These are phyloP conservation scores for Caloenas nicobarica DNA, from an alignment of 2,113 vertebrate species.

Conservation along the genomic window DNA sequence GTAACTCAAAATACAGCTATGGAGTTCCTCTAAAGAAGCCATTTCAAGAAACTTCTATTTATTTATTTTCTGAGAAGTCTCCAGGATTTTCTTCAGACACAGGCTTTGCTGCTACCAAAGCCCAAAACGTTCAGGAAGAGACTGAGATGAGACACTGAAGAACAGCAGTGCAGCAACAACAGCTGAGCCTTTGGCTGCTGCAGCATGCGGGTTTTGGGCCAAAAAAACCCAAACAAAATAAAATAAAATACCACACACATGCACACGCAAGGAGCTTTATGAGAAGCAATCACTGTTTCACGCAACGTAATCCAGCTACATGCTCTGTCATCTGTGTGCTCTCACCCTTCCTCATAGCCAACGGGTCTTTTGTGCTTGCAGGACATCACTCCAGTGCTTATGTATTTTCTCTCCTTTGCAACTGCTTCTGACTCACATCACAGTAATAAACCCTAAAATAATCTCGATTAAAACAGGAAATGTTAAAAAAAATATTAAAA, in stretches of 20 bases:
- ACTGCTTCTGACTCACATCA: background rate
- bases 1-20: slow-evolving; percentile 28
- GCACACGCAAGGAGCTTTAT: background rate
- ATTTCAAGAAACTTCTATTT: background rate
- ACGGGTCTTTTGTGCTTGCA: background rate
- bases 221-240: background rate
- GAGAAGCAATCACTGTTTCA: background rate
- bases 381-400: background rate
- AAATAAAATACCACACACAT: background rate
- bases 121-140: rapidly evolving
- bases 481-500: background rate
- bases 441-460: background rate
- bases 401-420: rapidly evolving
- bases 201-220: background rate
- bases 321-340: rapidly evolving
- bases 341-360: background rate
- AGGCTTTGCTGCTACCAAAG: background rate
- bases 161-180: rapidly evolving
- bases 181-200: background rate
- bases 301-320: rapidly evolving
- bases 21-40: background rate
- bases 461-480: background rate
- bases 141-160: rapidly evolving
- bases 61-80: background rate
- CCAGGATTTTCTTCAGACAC: background rate